Base-by-base conservation (phyloP, 2,113 vertebrate genomes). In the Chloebia gouldiae region DNA sequence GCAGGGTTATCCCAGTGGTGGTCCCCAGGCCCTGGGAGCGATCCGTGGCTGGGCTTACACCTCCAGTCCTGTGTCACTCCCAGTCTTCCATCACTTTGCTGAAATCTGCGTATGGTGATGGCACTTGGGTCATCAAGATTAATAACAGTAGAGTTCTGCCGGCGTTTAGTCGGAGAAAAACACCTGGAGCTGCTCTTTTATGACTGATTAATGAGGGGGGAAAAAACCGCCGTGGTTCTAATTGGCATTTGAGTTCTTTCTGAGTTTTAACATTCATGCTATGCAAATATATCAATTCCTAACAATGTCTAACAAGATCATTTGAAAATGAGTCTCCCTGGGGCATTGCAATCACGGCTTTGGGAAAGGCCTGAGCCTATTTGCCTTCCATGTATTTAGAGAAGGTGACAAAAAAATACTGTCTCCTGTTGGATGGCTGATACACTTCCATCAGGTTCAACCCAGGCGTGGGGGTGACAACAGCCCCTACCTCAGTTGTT, bases 271-370 rank as follows among this genome's bases (percentile, higher is more conserved):
- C 95, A 97, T 97, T 97, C 93, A 93, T 88, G 95, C 93, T 84
- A 95, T 97, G 97, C 96, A 97, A 96, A 97, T 89, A 73, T 44
- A 77, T 94, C 95, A 47, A 70, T 93, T 93, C 93, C 96, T 95
- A 93, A 96, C 97, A 95, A 96, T 96, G 97, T 96, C 97, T 96
- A 95, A 96, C 95, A 95, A 95, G 96, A 96, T 95, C 96, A 95
- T 95, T 95, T 96, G 95, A 81, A 97, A 97, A 96, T 92, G 86
- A 95, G 92, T 44, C 59, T 96, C 96, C 86, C 96, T 4, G 1
- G 91, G 93, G 97, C 63, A 93, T 73, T 22, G 93, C 85, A 96
- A 51, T 94, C 96, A 73, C 1, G 4, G 81, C 89, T 75, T 66
- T 49, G 90, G 90, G 94, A 59, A 86, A 83, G 91, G 15, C 86